Conservation (phyloP, 2,797 vertebrate species). For the Lemur catta region DNA sequence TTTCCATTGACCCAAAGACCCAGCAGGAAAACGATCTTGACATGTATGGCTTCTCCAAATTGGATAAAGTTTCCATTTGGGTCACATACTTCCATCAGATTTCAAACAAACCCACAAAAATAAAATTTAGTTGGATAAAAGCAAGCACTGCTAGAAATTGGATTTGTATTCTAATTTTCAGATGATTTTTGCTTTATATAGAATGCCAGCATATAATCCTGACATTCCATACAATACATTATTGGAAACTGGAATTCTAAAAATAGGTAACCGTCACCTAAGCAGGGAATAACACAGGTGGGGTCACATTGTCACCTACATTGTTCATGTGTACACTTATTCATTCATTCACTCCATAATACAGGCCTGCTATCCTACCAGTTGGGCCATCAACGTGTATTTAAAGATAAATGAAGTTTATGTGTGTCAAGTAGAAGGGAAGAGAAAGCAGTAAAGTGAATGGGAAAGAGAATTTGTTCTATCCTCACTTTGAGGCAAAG, state of each 20-base stretch:
- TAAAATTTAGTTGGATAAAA: neutral
- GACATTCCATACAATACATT: neutral
- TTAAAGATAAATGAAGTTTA: neutral
- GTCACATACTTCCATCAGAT: neutral
- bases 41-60: neutral
- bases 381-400: neutral
- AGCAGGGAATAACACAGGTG: neutral
- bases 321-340: neutral
- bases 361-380: neutral
- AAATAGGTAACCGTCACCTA: neutral
- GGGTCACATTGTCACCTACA: too few species aligned
- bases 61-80: neutral
- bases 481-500: conserved; percentile 1
- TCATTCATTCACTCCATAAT: neutral
- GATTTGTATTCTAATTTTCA: neutral
- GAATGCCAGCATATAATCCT: neutral
- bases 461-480: neutral
- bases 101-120: neutral
- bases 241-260: neutral
- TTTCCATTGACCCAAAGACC: neutral
- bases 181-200: neutral
- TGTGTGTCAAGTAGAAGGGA: neutral
- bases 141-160: neutral
- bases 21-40: neutral
- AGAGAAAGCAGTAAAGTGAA: neutral